These are phyloP conservation scores for Drosophila phalerata DNA, from an alignment of 2,888 invertebrate species.

Conservation along the genomic window DNA sequence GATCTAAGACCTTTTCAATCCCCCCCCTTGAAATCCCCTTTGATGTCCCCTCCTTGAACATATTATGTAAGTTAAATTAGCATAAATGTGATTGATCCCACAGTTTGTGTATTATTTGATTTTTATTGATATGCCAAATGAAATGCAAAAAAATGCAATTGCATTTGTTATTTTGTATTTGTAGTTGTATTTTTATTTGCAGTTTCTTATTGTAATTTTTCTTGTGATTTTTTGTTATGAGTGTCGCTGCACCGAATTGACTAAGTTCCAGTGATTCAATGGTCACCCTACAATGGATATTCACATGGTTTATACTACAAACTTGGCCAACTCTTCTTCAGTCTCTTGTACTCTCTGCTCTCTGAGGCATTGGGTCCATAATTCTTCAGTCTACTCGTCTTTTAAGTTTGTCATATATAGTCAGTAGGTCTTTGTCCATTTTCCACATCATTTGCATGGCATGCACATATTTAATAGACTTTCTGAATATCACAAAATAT, in stretches of 20 bases:
- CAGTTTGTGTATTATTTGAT: slow-evolving; percentile 75
- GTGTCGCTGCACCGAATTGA: slow-evolving; percentile 64
- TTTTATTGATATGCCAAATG: slow-evolving; percentile 76
- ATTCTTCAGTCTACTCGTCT: slow-evolving; percentile 36
- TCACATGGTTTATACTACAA: background rate
- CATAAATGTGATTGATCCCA: slow-evolving; percentile 80
- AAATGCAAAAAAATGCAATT: slow-evolving; percentile 79
- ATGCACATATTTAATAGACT: slow-evolving; percentile 80
- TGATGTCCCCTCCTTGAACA: slow-evolving; percentile 3
- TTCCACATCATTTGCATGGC: slow-evolving; percentile 64
- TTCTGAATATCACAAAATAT: slow-evolving; percentile 77
- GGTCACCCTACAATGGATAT: slow-evolving; percentile 61
- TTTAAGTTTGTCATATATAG: slow-evolving; percentile 35
- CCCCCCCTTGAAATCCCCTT: slow-evolving; percentile 3
- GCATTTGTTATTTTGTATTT: slow-evolving; percentile 45
- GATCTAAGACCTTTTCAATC: background rate
- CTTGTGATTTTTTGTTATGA: slow-evolving; percentile 63
- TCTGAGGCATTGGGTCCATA: slow-evolving; percentile 53
- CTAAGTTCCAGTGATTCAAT: slow-evolving; percentile 60
- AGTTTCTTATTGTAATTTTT: slow-evolving; percentile 17
- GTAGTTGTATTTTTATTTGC: background rate
- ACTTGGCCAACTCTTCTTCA: slow-evolving; percentile 1
- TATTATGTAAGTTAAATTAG: slow-evolving; percentile 78
- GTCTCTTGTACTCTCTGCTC: background rate
- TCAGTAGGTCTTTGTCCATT: slow-evolving; percentile 19